phyloP scores from a whole-genome alignment of 2,888 invertebrate species.

The Campoplex capitator region DNA sequence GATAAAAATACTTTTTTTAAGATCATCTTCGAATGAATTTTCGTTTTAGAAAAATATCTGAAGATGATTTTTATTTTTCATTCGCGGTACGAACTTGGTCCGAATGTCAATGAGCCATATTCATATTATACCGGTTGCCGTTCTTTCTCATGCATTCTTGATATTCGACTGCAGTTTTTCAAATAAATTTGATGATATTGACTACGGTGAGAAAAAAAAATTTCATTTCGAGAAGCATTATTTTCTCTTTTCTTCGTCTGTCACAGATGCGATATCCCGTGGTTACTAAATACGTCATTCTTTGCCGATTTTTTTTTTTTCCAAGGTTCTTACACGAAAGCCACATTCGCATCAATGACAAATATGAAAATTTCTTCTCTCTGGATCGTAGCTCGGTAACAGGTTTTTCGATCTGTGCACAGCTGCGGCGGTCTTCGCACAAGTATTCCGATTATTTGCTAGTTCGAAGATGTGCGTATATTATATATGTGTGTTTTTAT shows the following conservation, averaged over 20 bases:
- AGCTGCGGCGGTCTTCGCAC: conserved; percentile 63
- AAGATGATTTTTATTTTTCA: not conserved
- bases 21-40: not conserved
- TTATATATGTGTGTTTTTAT: not conserved
- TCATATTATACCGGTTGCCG: not conserved
- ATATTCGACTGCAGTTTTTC: not conserved
- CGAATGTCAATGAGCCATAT: not conserved
- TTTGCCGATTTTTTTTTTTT: not conserved
- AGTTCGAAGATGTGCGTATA: not conserved
- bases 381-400: conserved; percentile 15
- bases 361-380: conserved; percentile 28
- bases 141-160: not conserved
- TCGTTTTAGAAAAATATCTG: not conserved
- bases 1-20: not conserved
- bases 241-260: not conserved
- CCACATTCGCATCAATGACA: conserved; percentile 17
- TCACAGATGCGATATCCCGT: conserved; percentile 7
- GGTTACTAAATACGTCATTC: conserved; percentile 25
- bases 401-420: conserved; percentile 62
- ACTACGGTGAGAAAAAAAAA: not conserved
- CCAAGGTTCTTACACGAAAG: not conserved
- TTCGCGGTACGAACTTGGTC: not conserved
- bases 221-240: not conserved
- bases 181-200: not conserved
- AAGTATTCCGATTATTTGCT: conserved; percentile 51